phyloP scores from a whole-genome alignment of 2,888 invertebrate genomes.

The Melikaiella ostensackeni region DNA sequence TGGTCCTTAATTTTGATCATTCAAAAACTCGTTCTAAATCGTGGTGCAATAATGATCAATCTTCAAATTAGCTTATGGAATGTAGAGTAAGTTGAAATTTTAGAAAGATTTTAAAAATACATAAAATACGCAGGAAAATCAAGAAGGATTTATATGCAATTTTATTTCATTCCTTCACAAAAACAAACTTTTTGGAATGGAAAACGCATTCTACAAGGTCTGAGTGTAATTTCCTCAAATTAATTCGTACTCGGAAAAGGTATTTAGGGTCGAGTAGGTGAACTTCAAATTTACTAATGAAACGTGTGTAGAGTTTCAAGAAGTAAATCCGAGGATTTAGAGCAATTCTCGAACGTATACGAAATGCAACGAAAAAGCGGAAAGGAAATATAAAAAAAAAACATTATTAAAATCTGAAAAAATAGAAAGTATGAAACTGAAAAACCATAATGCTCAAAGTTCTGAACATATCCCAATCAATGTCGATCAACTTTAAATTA shows the following conservation, averaged over 20 bases:
- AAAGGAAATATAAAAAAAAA: neutral
- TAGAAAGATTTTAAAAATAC: neutral
- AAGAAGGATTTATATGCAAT: slow-evolving; percentile 1
- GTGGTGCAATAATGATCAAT: too few relatives aligned
- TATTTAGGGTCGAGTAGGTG: neutral
- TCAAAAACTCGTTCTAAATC: too few relatives aligned
- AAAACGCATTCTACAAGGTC: neutral
- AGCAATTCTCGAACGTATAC: neutral
- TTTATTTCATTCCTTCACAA: neutral
- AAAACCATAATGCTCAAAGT: too few relatives aligned
- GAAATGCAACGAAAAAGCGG: neutral
- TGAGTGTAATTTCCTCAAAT: slow-evolving; percentile 16
- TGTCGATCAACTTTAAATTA: too few relatives aligned
- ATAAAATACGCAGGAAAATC: neutral
- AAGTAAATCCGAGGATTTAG: neutral
- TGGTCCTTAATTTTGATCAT: too few relatives aligned
- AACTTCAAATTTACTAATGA: slow-evolving; percentile 41
- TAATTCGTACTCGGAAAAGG: slow-evolving; percentile 4
- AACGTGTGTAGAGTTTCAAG: neutral
- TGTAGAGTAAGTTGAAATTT: neutral
- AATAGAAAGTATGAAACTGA: too few relatives aligned
- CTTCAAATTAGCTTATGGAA: neutral
- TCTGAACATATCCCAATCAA: too few relatives aligned
- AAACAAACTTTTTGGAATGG: neutral
- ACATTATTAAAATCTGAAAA: neutral